Percentiles rank a stretch among this genome's conserved stretches.
These are phyloP conservation scores for Parasteatoda lunata DNA, from an alignment of 2,888 invertebrate genomes.

Conservation along the genomic window DNA sequence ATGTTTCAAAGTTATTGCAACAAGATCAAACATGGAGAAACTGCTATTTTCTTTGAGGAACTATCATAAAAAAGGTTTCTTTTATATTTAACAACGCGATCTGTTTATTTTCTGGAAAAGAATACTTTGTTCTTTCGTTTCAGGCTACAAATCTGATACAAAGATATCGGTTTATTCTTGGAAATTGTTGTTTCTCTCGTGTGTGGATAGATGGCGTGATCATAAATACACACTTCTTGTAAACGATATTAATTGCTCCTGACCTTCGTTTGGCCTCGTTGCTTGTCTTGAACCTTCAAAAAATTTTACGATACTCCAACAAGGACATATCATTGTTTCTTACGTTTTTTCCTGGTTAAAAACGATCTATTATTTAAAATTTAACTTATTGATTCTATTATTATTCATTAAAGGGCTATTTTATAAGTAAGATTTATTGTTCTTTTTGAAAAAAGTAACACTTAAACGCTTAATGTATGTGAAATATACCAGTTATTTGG, in stretches of 20 bases:
- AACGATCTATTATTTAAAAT: no score
- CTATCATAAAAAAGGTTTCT: background rate
- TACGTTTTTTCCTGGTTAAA: no score
- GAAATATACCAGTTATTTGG: no score
- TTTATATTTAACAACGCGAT: background rate
- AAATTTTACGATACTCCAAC: slow-evolving; percentile 50
- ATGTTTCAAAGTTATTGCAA: background rate
- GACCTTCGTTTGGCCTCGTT: slow-evolving; percentile 56
- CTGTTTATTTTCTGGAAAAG: background rate
- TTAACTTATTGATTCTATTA: no score
- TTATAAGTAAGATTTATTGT: no score
- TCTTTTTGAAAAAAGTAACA: no score
- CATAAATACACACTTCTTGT: slow-evolving; percentile 12
- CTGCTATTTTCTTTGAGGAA: no score
- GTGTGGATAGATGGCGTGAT: slow-evolving; percentile 43
- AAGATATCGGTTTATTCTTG: background rate
- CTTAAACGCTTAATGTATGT: no score
- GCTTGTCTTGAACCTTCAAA: slow-evolving; percentile 55
- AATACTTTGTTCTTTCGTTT: background rate
- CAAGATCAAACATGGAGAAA: background rate
- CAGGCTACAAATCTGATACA: background rate
- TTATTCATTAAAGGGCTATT: no score
- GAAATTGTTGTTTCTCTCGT: background rate
- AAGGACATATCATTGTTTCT: slow-evolving; percentile 62
- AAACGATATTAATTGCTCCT: slow-evolving; percentile 49